phyloP scores from a whole-genome alignment of 1,140 invertebrate genomes.

The Diprion similis region DNA sequence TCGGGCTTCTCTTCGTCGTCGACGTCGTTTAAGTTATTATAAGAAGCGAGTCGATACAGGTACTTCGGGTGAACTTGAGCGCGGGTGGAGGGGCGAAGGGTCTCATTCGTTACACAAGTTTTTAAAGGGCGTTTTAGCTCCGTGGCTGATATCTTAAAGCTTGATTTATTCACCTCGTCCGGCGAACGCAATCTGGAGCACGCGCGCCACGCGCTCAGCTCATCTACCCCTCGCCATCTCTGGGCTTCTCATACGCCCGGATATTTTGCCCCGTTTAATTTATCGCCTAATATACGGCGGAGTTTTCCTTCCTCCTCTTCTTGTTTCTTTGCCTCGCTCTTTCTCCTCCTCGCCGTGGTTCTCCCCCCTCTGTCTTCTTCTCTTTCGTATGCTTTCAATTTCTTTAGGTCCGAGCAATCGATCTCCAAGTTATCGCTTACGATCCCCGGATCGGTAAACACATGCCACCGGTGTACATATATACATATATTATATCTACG shows the following conservation, averaged over 20 bases:
- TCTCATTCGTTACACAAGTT: too few relatives aligned
- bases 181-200: constrained; percentile 2
- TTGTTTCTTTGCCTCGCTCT: not conserved
- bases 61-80: not conserved
- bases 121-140: not conserved
- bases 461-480: not conserved
- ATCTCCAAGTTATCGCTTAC: not conserved
- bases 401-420: not conserved
- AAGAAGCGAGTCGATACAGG: not conserved
- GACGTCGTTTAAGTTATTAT: not conserved
- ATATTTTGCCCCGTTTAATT: constrained; percentile 2
- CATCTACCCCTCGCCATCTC: not conserved
- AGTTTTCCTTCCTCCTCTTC: not conserved
- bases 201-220: not conserved
- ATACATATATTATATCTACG: too few relatives aligned
- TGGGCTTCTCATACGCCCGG: not conserved
- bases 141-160: constrained; percentile 15
- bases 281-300: not conserved
- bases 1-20: too few relatives aligned
- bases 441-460: not conserved
- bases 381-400: not conserved
- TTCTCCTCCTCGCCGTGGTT: not conserved
- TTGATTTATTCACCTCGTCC: constrained; percentile 23
- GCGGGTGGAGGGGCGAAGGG: too few relatives aligned
- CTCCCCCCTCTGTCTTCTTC: not conserved